Base-by-base conservation (phyloP, 2,113 vertebrate species). In the Scalopus aquaticus region DNA sequence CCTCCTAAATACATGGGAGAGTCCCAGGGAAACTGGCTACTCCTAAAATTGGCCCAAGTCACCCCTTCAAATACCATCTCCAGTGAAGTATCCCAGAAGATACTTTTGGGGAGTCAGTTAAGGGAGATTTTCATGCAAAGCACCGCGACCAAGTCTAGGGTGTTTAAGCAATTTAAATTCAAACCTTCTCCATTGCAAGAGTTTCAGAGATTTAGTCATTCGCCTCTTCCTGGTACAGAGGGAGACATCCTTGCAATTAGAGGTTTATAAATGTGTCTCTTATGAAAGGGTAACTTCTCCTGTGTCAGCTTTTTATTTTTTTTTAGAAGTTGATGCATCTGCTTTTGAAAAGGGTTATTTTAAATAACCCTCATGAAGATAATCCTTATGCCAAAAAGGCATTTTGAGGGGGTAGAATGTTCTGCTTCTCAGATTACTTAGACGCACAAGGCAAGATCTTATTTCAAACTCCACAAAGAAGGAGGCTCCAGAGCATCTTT, bases 381-480 rank as follows among this genome's bases (percentile, higher is more conserved):
- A 82, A 83, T 49, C 78, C 8, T 76, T 73, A 46, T 67, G 69
- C 49, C 39, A 58, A 67, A 82, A 46, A 93, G 56, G 60, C 49
- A 26, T 69, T 94, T 49, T 0, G 5, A 20, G 37, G 32, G 24
- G 24, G 44, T 26, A 30, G 60, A 37, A 77, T 46, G 62, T 22
- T 77, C 49, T 90, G 28, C 3, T 69, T 58, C 28, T 32, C 86
- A 76, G 72, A 54, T 80, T 64, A 51, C 65, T 67, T 24, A 93
- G 65, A n/a, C 77, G 54, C 44, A 77, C 1, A 72, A 51, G 58
- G 49, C 77, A 79, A 58, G 39, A n/a, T 74, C 93, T 84, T n/a
- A 60, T 93, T 93, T 93, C 79, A 70, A 91, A 93, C 26, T 72
- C n/a, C 89, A 88, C 70, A 83, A 56, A 91, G 67, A 93, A 83